Evolutionary conservation across 1,140 invertebrate species (phyloP), one percentile per base, ranked within the genome.

Genomic region (Orussus abietinus): DNA sequence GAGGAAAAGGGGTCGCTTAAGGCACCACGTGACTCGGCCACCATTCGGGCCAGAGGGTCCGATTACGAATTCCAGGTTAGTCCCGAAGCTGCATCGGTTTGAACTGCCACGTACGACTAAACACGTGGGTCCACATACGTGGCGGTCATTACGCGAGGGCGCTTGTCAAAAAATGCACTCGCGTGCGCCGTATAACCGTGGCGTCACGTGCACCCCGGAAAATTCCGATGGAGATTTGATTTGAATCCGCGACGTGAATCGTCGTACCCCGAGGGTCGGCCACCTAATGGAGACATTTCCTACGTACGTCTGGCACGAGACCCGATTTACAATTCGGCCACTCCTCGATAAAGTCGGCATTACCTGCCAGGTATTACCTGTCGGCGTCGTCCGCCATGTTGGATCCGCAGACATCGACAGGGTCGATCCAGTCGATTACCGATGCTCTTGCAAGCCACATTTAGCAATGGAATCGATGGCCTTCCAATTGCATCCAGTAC

Each of bases 281-380:
- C 21, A 32, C 44, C 47, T 53, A 55, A 59, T 51, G 46, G 45
- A 57, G 47, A 45, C 42, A 14, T 51, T 52, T 49, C 39, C 31
- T 43, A 30, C n/a, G n/a, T n/a, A n/a, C n/a, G n/a, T n/a, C n/a
- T n/a, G n/a, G 18, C 39, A 55, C 55, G 46, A 49, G 38, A 45
- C 32, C 30, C 19, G 51, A 49, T 56, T 45, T 53, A 53, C 55
- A 59, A 59, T 57, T 59, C 49, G 52, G 40, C 38, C 41, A 48
- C 31, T 45, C 38, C 41, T 33, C 44, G 45, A 57, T 55, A 59
- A 59, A 49, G 54, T n/a, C n/a, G n/a, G n/a, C n/a, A n/a, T n/a
- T n/a, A n/a, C n/a, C 55, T 50, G 31, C 36, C 48, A 26, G 37
- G 49, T 58, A 57, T 58, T 53, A 57, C 51, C 49, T 57, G 51